Conservation (phyloP, 2,797 vertebrate species). For the Ptychadena robeensis region DNA sequence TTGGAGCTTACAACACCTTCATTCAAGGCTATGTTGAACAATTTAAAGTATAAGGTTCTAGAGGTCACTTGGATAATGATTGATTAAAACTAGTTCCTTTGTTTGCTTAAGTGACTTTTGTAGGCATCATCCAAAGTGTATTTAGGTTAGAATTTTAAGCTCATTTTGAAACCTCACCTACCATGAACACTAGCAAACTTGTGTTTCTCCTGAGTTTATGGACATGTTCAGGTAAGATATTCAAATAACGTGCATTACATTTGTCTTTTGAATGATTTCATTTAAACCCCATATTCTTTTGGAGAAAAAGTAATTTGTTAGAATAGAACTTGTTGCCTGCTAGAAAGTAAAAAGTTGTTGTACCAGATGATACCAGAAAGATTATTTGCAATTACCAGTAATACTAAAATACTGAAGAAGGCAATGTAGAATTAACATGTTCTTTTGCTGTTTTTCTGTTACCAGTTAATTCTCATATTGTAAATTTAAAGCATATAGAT, state of each 20-base stretch:
- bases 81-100: conserved; percentile 29
- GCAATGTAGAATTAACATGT: no score
- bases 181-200: conserved; percentile 43
- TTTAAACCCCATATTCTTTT: not conserved
- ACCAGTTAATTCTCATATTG: no score
- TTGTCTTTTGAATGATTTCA: not conserved
- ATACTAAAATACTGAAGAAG: no score
- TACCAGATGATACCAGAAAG: no score
- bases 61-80: conserved; percentile 54
- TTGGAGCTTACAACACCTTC: conserved; percentile 43
- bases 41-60: conserved; percentile 33
- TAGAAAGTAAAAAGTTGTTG: no score
- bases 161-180: conserved; percentile 26
- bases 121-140: conserved; percentile 18
- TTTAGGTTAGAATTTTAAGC: conserved; percentile 13
- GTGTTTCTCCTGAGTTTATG: conserved; percentile 34
- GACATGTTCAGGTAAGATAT: conserved; percentile 45
- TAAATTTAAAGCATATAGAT: no score
- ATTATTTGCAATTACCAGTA: no score
- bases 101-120: conserved; percentile 37
- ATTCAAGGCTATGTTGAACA: conserved; percentile 60
- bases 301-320: not conserved
- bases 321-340: no score
- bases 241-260: not conserved
- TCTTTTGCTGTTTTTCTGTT: no score